Evolutionary conservation across 2,797 vertebrate species (phyloP), one percentile per base, ranked within the genome.

Genomic region (Peromyscus attwateri): DNA sequence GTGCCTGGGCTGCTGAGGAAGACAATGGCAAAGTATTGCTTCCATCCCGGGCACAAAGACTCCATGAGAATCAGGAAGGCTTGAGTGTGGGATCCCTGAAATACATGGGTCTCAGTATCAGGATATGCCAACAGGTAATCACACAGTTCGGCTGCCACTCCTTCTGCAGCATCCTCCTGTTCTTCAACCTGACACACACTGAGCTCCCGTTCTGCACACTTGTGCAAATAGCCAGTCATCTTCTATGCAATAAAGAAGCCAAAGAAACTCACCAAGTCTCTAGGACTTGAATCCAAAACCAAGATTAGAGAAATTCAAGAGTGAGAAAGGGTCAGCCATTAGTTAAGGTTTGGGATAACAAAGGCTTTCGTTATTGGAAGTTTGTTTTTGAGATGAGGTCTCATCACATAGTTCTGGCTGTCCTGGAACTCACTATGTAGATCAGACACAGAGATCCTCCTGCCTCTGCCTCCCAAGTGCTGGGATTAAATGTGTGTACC

Each of bases 201-300:
- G 76, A 90, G 10, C 4, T 25, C 43, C 12, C 27, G 40, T 31
- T 60, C 3, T 16, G 68, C 40, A 7, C 52, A n/a, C 49, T 62
- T 40, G 4, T 46, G 3, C 29, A 46, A 62, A 27, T 25, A 31
- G 14, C 17, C 80, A 64, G 29, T 75, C 66, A 43, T 87, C 43
- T 27, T 37, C 7, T 5, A 16, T 10, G 37, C 83, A 64, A 1
- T n/a, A 49, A 90, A 62, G 87, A 71, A 70, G 79, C 27, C 40
- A 34, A n/a, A 76, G 83, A 89, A 83, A 71, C 27, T 43, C 40
- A 79, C 55, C 21, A 57, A 52, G 77, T 81, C 83, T 75, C 70
- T 70, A 71, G 82, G 34, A 87, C 9, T 23, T 90, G n/a, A 92
- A 80, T 29, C 79, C 79, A 88, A 97, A 97, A 71, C 40, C 27